Evolutionary conservation across 2,113 vertebrate genomes (phyloP).

Genomic region (Bujurquina vittata): DNA sequence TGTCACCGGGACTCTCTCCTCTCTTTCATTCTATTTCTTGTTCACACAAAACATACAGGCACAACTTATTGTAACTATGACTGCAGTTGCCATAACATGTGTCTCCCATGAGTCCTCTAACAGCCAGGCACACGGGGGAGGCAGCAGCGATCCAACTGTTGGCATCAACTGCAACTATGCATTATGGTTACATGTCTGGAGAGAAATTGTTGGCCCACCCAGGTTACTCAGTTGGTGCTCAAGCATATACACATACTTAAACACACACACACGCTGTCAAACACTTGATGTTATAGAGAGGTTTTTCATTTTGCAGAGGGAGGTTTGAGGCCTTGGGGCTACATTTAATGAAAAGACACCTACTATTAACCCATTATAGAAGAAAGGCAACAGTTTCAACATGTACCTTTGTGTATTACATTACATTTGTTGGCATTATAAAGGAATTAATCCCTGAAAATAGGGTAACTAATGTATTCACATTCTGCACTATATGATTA

Average conservation of each 20-base stretch:
- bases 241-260: not conserved
- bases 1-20: not conserved
- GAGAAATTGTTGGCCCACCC: conserved; percentile 66
- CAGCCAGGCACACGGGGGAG: conserved; percentile 41
- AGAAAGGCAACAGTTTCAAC: not conserved
- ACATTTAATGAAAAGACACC: conserved; percentile 25
- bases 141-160: conserved; percentile 66
- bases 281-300: conserved; percentile 16
- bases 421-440: not conserved
- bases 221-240: conserved; percentile 54
- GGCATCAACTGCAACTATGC: conserved; percentile 43
- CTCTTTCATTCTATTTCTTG: not conserved
- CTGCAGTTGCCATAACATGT: conserved; percentile 75
- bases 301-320: conserved; percentile 38
- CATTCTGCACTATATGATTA: not conserved
- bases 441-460: not conserved
- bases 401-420: not conserved
- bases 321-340: conserved; percentile 4
- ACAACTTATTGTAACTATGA: conserved; percentile 60
- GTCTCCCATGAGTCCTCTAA: conserved; percentile 52
- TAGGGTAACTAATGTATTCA: not conserved
- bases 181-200: conserved; percentile 56
- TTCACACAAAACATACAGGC: conserved; percentile 27
- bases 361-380: not conserved
- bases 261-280: not conserved